Evolutionary conservation across 2,888 invertebrate genomes (phyloP).

Genomic region (Achlya flavicornis): DNA sequence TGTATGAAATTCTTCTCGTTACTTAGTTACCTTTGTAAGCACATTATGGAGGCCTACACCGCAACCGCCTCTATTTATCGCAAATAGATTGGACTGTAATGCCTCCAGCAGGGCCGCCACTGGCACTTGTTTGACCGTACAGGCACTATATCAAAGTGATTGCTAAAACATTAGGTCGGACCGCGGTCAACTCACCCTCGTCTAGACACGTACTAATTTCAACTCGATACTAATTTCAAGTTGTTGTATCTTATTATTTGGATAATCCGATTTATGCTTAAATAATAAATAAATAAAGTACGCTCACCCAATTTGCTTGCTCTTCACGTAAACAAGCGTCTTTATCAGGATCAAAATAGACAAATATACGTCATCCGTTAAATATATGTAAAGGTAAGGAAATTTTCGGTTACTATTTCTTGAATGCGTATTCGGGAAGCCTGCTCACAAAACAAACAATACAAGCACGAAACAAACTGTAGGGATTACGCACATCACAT

Average conservation of each 20-base stretch:
- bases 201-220: conserved; percentile 61
- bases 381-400: conserved; percentile 40
- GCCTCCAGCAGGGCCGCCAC: conserved; percentile 45
- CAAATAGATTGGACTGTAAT: conserved; percentile 53
- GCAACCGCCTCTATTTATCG: conserved; percentile 50
- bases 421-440: conserved; percentile 62
- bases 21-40: conserved; percentile 46
- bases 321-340: conserved; percentile 14
- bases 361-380: conserved; percentile 18
- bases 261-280: neutral
- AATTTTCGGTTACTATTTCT: conserved; percentile 53
- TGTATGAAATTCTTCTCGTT: conserved; percentile 22
- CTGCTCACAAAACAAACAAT: conserved; percentile 60
- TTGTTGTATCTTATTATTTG: neutral
- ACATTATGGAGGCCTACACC: conserved; percentile 42
- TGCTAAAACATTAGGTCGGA: conserved; percentile 61
- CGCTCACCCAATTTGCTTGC: conserved; percentile 7
- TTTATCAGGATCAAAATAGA: conserved; percentile 10
- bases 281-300: neutral
- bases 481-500: conserved; percentile 74
- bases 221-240: conserved; percentile 27
- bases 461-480: conserved; percentile 61
- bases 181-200: conserved; percentile 58
- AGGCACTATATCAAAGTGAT: conserved; percentile 65
- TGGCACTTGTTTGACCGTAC: conserved; percentile 52